Base-by-base conservation (phyloP, 2,888 invertebrate species). In the Lissonota sp. region DNA sequence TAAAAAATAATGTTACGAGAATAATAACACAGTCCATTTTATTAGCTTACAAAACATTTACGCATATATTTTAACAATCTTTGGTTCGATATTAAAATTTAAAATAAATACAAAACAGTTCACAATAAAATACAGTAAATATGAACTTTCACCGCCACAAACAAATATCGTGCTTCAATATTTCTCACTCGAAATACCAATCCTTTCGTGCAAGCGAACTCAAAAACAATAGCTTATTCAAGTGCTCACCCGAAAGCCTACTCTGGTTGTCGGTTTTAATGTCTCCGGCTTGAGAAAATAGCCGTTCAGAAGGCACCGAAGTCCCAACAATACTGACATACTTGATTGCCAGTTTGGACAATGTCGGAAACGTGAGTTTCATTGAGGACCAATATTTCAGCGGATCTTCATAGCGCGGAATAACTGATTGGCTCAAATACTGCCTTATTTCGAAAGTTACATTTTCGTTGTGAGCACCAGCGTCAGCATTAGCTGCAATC, bases 221-320 rank as follows among this genome's bases (percentile, higher is more conserved):
- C 12, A 71, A 53, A 49, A 77, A 77, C 4, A 77, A 49, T 63
- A 77, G 42, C 12, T 70, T 37, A n/a, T 77, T 51, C 26, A 64
- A 51, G 62, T 51, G 39, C 7, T 72, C 60, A 53, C 72, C 73
- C 5, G 58, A 66, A 6, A 83, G 8, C 6, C 78, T 49, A 53
- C 64, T 82, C 16, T 83, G 69, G 0, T 58, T 14, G 1, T 78
- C 76, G 0, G 26, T 40, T 62, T 85, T 82, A 2, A 82, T 82
- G 8, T 46, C 6, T 37, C 77, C 75, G 0, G 82, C 83, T 76
- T 83, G 55, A 0, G 83, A 85, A 42, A 84, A 85, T 0, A 81
- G 26, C 4, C 84, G 62, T 66, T 85, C 84, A 0, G 66, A 80
- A 10, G 81, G 78, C 5, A 83, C 80, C 7, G 84, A 82, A 7